Base-by-base conservation (phyloP, 2,113 vertebrate species). In the Ploceus nigricollis region DNA sequence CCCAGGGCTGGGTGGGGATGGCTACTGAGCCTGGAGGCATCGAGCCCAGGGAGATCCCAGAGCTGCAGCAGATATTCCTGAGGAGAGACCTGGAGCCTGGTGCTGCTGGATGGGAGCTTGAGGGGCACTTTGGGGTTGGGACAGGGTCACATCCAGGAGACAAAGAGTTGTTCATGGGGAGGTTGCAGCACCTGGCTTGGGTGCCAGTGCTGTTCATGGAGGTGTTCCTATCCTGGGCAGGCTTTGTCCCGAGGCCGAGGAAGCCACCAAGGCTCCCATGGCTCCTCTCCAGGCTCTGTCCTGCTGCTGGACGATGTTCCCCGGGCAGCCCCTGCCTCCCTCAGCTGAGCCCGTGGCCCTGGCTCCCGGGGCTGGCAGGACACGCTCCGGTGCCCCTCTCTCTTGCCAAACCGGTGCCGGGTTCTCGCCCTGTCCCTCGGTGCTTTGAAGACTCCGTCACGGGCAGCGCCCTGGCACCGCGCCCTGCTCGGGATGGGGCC, bases 241-340 rank as follows among this genome's bases (percentile, higher is more conserved):
- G 35, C 15, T 50, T 58, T 1, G 6, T 85, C 35, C 33, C 39
- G 44, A 50, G 50, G 66, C 76, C 53, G 58, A 63, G 53, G 87
- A 69, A 93, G 45, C 42, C 72, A 48, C 33, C 17, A 4, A 10
- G 39, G 3, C 21, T 51, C 35, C 13, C 35, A 7, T 3, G 1
- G 70, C 66, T 92, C 90, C 50, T 56, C 11, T 1, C 35, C 27
- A 20, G 53, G 53, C 61, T 56, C 10, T 6, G 10, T 37, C 18
- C 57, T 8, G 27, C 83, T 21, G 37, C 22, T 4, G 23, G 72
- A 9, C 0, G 0, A 21, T 4, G 4, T 14, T 71, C 44, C 73
- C 70, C 0, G 5, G 82, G 82, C 73, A 69, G 35, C 25, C 85
- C 44, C 60, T 28, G n/a, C 6, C 63, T n/a, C 20, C 11, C 53